Percentiles rank a stretch among this genome's conserved stretches.
Conservation (phyloP, 2,888 invertebrate genomes). For the Galeopsomyia nigrocyanea region DNA sequence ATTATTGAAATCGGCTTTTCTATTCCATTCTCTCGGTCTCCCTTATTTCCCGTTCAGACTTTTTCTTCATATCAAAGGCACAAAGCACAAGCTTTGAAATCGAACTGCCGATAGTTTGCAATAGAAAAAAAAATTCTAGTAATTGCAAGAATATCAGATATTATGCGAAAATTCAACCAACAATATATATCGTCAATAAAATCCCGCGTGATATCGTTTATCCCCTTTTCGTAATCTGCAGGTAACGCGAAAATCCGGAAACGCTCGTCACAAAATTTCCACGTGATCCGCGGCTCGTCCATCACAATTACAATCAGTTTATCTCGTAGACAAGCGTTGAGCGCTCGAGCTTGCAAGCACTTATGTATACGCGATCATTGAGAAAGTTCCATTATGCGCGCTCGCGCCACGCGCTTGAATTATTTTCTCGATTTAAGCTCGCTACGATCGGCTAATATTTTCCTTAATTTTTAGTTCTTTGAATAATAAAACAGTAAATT, state of each 20-base stretch:
- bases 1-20: conserved; percentile 40
- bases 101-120: conserved; percentile 15
- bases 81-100: conserved; percentile 8
- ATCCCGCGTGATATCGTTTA: no score
- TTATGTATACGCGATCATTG: neutral
- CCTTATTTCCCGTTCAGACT: conserved; percentile 9
- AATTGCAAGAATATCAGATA: no score
- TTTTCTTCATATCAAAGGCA: conserved; percentile 7
- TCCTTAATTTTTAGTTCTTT: no score
- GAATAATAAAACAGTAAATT: no score
- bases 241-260: conserved; percentile 27
- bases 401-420: neutral
- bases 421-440: no score
- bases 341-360: conserved; percentile 50
- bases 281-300: conserved; percentile 60
- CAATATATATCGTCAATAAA: no score
- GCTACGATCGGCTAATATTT: no score
- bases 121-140: no score
- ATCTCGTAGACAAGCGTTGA: conserved; percentile 55
- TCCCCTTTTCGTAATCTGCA: neutral
- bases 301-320: conserved; percentile 64
- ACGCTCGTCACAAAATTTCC: conserved; percentile 57
- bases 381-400: neutral
- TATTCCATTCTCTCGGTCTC: conserved; percentile 19
- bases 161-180: no score